phyloP scores from a whole-genome alignment of 2,113 vertebrate genomes.

The Sapajus apella region DNA sequence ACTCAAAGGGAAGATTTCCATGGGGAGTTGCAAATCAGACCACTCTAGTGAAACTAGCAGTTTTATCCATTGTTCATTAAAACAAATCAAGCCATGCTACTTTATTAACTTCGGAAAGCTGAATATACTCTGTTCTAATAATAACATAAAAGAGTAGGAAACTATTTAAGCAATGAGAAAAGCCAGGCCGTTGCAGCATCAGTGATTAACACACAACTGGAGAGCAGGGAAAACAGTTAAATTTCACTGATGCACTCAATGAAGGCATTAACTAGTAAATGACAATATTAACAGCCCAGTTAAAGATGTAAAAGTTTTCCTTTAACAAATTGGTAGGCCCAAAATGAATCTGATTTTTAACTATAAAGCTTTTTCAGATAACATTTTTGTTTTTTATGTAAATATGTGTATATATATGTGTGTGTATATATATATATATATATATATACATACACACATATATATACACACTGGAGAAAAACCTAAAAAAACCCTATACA shows the following conservation, averaged over 20 bases:
- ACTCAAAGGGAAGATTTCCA: constrained; percentile 34
- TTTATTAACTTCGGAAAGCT: constrained; percentile 74
- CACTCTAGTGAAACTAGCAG: constrained; percentile 34
- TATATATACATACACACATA: too few relatives aligned
- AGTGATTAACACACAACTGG: constrained; percentile 70
- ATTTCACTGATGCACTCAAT: constrained; percentile 56
- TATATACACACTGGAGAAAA: too few relatives aligned
- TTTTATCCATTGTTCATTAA: constrained; percentile 77
- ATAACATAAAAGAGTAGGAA: constrained; percentile 72
- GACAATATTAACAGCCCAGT: constrained; percentile 48
- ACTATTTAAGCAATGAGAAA: constrained; percentile 77
- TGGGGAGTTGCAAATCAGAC: constrained; percentile 15
- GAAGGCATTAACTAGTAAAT: constrained; percentile 72
- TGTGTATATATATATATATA: too few relatives aligned
- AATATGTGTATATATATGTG: too few relatives aligned
- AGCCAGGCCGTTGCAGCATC: constrained; percentile 47
- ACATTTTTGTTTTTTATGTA: background rate
- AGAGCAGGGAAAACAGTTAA: constrained; percentile 55
- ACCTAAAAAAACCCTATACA: too few relatives aligned
- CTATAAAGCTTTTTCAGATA: constrained; percentile 45
- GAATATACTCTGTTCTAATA: constrained; percentile 72
- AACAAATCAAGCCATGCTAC: constrained; percentile 74
- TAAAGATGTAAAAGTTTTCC: constrained; percentile 3
- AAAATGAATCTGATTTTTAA: constrained; percentile 58
- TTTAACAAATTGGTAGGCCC: constrained; percentile 23